phyloP scores from a whole-genome alignment of 2,888 invertebrate genomes.

The Pristionchus mayeri region DNA sequence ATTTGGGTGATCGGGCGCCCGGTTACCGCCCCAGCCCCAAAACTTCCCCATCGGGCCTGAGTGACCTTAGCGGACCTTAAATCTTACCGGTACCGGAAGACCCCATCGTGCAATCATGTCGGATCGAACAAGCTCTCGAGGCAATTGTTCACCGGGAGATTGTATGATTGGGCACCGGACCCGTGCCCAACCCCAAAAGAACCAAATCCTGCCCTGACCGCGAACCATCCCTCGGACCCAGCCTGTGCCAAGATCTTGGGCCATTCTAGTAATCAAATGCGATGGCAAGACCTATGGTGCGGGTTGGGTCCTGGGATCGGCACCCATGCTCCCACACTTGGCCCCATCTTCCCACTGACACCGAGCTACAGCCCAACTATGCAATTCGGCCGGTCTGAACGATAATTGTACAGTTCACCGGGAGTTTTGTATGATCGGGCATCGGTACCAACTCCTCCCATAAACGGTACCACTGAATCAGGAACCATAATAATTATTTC shows the following conservation, averaged over 20 bases:
- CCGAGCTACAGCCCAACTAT: background rate
- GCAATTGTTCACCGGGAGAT: background rate
- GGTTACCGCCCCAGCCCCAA: no score
- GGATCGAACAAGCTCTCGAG: background rate
- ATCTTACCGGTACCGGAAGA: no score
- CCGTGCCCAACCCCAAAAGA: no score
- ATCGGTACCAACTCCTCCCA: background rate
- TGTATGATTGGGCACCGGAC: no score
- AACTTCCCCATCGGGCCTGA: no score
- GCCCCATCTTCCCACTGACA: no score
- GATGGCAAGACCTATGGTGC: background rate
- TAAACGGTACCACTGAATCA: no score
- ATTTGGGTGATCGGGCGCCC: no score
- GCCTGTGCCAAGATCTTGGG: background rate
- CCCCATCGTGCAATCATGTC: background rate
- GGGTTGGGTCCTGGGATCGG: background rate
- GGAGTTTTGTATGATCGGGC: constrained; percentile 40
- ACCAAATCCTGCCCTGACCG: background rate
- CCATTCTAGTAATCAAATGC: background rate
- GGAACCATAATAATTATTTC: no score
- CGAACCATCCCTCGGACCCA: background rate
- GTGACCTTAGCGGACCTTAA: background rate
- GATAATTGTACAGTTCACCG: background rate
- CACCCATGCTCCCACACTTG: background rate
- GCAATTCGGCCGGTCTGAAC: background rate